These are phyloP conservation scores for Scaptomyza montana DNA, from an alignment of 1,140 invertebrate genomes.

Conservation along the genomic window DNA sequence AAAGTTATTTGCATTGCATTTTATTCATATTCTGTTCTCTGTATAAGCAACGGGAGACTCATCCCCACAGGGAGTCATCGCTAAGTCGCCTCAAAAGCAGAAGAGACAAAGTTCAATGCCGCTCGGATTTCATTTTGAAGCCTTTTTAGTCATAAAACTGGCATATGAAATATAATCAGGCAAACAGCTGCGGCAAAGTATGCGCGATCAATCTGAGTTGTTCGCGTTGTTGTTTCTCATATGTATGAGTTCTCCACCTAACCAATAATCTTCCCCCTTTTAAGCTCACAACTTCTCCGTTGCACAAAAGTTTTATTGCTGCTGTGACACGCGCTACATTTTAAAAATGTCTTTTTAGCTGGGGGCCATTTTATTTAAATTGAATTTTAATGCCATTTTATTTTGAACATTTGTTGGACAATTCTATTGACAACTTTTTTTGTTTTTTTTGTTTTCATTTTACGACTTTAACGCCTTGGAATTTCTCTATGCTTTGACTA, in stretches of 20 bases:
- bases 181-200: slow-evolving; percentile 25
- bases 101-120: slow-evolving; percentile 47
- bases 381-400: slow-evolving; percentile 69
- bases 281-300: not conserved
- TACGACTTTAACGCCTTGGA: slow-evolving; percentile 70
- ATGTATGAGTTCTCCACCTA: too few species aligned
- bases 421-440: slow-evolving; percentile 40
- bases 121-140: slow-evolving; percentile 39
- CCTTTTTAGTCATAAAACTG: slow-evolving; percentile 67
- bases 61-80: slow-evolving; percentile 54
- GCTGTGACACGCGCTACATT: slow-evolving; percentile 76
- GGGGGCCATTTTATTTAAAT: slow-evolving; percentile 53
- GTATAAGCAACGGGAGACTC: slow-evolving; percentile 28
- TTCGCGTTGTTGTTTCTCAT: too few species aligned
- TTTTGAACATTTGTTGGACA: slow-evolving; percentile 43
- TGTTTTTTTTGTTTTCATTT: slow-evolving; percentile 40
- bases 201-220: slow-evolving; percentile 30
- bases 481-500: slow-evolving; percentile 49
- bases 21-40: slow-evolving; percentile 28
- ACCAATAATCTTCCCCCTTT: slow-evolving; percentile 25
- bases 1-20: slow-evolving; percentile 67
- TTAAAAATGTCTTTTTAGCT: slow-evolving; percentile 44
- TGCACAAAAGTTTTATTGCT: slow-evolving; percentile 41
- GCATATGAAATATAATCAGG: slow-evolving; percentile 64
- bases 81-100: too few species aligned